Conservation (phyloP, 2,888 invertebrate species). For the Cheilosia soror region DNA sequence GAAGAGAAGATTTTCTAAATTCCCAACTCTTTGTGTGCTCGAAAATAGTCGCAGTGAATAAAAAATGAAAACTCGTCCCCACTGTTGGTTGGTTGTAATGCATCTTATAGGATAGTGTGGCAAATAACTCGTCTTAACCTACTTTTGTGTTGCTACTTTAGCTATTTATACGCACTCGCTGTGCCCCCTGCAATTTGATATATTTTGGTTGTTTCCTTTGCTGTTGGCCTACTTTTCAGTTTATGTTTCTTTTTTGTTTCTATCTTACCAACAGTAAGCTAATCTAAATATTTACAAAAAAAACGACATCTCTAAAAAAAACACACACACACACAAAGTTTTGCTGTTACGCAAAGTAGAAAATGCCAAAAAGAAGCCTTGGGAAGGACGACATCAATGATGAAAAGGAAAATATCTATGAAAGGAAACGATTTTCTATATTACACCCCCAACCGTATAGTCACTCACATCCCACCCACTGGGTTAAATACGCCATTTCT, state of each 20-base stretch:
- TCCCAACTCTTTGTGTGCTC: not conserved
- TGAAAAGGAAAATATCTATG: conserved; percentile 4
- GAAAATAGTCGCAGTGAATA: not conserved
- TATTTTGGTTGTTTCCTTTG: conserved; percentile 30
- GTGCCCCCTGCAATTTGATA: conserved; percentile 16
- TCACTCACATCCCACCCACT: not conserved
- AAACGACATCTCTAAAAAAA: not conserved
- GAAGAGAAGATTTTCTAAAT: not conserved
- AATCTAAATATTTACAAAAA: conserved; percentile 42
- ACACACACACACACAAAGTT: not conserved
- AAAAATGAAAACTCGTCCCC: not conserved
- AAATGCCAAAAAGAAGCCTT: not conserved
- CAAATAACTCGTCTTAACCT: conserved; percentile 25
- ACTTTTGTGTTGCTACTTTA: conserved; percentile 18
- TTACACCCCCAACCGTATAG: not conserved
- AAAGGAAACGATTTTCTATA: conserved; percentile 33
- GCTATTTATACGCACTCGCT: conserved; percentile 8
- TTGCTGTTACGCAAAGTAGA: not conserved
- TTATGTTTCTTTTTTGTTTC: not conserved
- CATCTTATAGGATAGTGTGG: conserved; percentile 7
- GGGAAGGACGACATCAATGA: conserved; percentile 11
- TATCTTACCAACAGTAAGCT: conserved; percentile 34
- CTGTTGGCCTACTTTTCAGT: conserved; percentile 36
- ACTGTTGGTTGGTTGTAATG: conserved; percentile 3
- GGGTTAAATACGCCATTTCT: not conserved